phyloP scores from a whole-genome alignment of 2,113 vertebrate genomes.

The Gymnobelideus leadbeateri region DNA sequence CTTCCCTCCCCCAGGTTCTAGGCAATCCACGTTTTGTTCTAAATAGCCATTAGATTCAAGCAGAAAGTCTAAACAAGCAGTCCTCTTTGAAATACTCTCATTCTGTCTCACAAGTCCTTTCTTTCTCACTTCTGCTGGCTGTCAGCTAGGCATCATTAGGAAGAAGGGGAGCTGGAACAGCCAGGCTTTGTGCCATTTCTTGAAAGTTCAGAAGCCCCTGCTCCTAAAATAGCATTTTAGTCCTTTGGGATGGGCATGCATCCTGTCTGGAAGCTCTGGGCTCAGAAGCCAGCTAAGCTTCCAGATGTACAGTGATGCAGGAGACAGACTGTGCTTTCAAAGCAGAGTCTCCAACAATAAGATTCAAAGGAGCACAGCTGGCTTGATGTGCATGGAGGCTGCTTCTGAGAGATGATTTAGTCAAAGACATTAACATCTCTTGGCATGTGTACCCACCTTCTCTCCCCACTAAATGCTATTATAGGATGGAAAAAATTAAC shows the following conservation, averaged over 20 bases:
- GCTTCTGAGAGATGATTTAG: not conserved
- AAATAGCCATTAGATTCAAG: not conserved
- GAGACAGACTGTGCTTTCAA: constrained; percentile 15
- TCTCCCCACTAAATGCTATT: constrained; percentile 9
- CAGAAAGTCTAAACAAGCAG: not conserved
- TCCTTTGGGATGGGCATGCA: not conserved
- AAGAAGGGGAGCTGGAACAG: not conserved
- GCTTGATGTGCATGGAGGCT: not conserved
- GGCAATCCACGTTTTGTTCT: constrained; percentile 11
- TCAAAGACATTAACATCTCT: constrained; percentile 17
- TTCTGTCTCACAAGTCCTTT: not conserved
- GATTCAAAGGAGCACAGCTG: constrained; percentile 32
- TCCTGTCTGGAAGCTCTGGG: not conserved
- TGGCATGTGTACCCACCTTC: not conserved
- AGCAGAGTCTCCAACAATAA: not conserved
- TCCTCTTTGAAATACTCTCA: not conserved
- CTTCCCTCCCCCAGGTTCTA: not conserved
- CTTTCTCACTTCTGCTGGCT: not conserved
- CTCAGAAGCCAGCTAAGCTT: constrained; percentile 33
- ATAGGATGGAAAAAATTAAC: not conserved
- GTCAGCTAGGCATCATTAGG: not conserved
- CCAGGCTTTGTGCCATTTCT: not conserved
- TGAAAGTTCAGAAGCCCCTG: not conserved
- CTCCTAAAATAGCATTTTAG: not conserved
- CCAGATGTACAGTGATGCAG: not conserved